A percentile compares a stretch with the other conserved stretches of the same genome.
Evolutionary conservation across 2,113 vertebrate species (phyloP).

Genomic region (Cinclus mexicanus): DNA sequence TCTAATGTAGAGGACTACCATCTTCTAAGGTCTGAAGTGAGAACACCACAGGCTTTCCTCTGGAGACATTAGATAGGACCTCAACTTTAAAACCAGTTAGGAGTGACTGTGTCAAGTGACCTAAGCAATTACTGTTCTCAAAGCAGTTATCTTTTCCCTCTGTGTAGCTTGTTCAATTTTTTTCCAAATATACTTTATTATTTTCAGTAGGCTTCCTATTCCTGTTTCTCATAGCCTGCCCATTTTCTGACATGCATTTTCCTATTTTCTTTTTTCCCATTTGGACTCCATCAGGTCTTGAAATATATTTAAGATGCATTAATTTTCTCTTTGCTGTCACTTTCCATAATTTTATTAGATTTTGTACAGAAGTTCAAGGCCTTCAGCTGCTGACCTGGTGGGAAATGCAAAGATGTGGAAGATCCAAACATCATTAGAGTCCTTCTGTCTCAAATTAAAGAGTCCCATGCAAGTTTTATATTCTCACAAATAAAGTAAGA

Average conservation of each 20-base stretch:
- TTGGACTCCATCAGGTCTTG: background rate
- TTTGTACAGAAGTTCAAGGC: conserved; percentile 43
- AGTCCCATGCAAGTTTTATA: conserved; percentile 39
- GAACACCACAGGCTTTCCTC: conserved; percentile 18
- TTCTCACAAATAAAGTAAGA: conserved; percentile 55
- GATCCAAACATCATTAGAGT: conserved; percentile 35
- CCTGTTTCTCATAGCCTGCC: background rate
- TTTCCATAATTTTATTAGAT: conserved; percentile 55
- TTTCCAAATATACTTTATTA: background rate
- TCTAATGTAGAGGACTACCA: conserved; percentile 32
- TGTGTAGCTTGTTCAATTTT: background rate
- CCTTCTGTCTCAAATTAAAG: conserved; percentile 47
- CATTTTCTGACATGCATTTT: background rate
- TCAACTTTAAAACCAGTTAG: background rate
- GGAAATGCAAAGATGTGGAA: conserved; percentile 40
- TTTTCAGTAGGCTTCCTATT: background rate
- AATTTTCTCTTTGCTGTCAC: conserved; percentile 47
- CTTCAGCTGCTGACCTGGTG: conserved; percentile 44
- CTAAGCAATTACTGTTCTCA: background rate
- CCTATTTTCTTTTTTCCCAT: background rate
- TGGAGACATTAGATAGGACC: background rate
- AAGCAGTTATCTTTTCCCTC: background rate
- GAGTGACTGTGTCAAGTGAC: background rate
- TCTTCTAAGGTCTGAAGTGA: conserved; percentile 48
- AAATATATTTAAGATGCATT: conserved; percentile 47